Conservation (phyloP, 2,888 invertebrate genomes). For the Apocheima hispidaria region DNA sequence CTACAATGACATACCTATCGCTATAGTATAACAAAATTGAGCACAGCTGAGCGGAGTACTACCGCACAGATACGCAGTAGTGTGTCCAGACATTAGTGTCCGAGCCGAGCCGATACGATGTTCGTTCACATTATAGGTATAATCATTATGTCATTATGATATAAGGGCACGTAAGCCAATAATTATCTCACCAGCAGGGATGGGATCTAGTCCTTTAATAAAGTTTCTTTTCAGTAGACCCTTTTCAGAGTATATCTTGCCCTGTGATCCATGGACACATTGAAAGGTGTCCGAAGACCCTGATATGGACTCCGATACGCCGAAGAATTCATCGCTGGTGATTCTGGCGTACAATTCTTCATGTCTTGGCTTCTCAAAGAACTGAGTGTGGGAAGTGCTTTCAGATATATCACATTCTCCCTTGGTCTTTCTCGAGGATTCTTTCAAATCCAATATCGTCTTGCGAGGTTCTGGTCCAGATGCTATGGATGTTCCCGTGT, state of each 20-base stretch:
- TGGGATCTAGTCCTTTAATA: conserved; percentile 64
- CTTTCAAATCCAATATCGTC: conserved; percentile 15
- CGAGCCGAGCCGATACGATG: too few species aligned
- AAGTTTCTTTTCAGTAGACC: conserved; percentile 63
- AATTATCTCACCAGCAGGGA: conserved; percentile 50
- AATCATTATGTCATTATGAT: too few species aligned
- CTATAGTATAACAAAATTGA: too few species aligned
- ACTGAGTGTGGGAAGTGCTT: conserved; percentile 66
- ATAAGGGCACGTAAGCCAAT: neutral
- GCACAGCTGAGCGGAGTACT: too few species aligned
- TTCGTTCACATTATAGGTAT: too few species aligned
- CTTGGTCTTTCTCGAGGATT: conserved; percentile 45
- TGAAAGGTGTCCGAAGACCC: conserved; percentile 62
- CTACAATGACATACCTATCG: too few species aligned
- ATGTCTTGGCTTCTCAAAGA: conserved; percentile 52
- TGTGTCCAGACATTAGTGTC: too few species aligned
- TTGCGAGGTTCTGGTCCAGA: conserved; percentile 25
- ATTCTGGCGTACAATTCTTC: conserved; percentile 52
- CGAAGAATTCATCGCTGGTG: conserved; percentile 58
- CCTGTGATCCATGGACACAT: conserved; percentile 64
- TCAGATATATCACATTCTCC: conserved; percentile 50
- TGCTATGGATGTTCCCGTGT: conserved; percentile 5
- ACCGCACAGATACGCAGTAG: too few species aligned
- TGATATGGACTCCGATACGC: conserved; percentile 61
- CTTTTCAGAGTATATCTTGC: conserved; percentile 62